These are phyloP conservation scores for Copsychus sechellarum DNA, from an alignment of 2,113 vertebrate species.

Conservation along the genomic window DNA sequence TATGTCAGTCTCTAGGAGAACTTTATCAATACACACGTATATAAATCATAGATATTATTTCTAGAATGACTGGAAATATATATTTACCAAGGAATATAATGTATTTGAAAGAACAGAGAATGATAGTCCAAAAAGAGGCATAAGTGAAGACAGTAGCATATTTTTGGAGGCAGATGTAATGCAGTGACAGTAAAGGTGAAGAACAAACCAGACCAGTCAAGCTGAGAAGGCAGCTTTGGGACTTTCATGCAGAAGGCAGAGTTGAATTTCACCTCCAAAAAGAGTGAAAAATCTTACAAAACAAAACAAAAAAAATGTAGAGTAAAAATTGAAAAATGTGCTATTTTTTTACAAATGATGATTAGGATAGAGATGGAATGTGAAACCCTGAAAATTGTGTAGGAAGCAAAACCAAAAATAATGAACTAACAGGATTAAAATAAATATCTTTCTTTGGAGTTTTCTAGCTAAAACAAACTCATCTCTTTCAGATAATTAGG, in stretches of 20 bases:
- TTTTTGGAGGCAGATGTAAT: neutral
- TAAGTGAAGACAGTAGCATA: neutral
- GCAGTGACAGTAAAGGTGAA: neutral
- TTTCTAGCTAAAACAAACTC: neutral
- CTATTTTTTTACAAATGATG: neutral
- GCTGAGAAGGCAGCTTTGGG: neutral
- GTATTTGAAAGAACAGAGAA: neutral
- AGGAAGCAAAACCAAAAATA: neutral
- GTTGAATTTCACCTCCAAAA: neutral
- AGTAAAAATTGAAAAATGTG: rapidly evolving
- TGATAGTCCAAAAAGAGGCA: neutral
- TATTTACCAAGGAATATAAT: neutral
- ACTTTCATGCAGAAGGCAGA: neutral
- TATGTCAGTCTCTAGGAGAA: neutral
- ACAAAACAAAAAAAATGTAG: neutral
- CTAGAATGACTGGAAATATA: neutral
- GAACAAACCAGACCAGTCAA: neutral
- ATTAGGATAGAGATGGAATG: neutral
- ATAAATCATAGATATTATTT: neutral
- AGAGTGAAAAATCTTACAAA: neutral
- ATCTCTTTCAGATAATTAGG: neutral
- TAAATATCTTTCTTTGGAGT: neutral
- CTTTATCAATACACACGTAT: neutral
- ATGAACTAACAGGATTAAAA: neutral
- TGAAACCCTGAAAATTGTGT: neutral